Evolutionary conservation across 2,888 invertebrate genomes (phyloP), one percentile per base, ranked within the genome.

Genomic region (Noctua comes): DNA sequence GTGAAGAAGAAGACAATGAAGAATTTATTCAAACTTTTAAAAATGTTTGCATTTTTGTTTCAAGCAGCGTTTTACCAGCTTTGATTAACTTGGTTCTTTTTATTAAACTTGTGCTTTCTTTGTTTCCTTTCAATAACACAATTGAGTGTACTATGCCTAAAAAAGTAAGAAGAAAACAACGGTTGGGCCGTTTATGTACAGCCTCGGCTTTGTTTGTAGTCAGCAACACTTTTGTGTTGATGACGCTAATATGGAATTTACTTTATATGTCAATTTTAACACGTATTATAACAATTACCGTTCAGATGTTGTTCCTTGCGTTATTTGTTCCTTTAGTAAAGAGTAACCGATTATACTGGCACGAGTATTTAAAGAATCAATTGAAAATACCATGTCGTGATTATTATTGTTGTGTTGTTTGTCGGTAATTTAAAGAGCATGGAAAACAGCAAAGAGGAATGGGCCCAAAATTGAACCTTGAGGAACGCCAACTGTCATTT

Each of bases 251-350:
- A 18, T 77, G 76, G 76, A 51, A 77, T 8, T 43, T 40, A 31
- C 27, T 54, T n/a, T 6, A 76, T 0, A 24, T 68, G 1, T 65
- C 76, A 13, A 5, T 13, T 7, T 21, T 73, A 65, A 4, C n/a
- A 18, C 64, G 65, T 16, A 18, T 64, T 65, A 8, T 73, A 7
- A 54, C 43, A 36, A 21, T 73, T n/a, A 73, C n/a, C 68, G 24
- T 73, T 13, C 66, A 73, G 36, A 73, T 73, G 1, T 43, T 73
- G 7, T 18, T 43, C 1, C 36, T 76, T 0, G 64, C 74, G 24
- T n/a, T 73, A 27, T 76, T 76, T 54, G 54, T 77, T 36, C 77
- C 77, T 16, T 73, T 77, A n/a, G 2, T 75, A n/a, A 75, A 70
- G 46, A 75, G 71, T 75, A 73, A 73, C 10, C 48, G 73, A 21